These are phyloP conservation scores for Hermaeophaga mercurialis DNA, from an alignment of 2,888 invertebrate species.

Conservation along the genomic window DNA sequence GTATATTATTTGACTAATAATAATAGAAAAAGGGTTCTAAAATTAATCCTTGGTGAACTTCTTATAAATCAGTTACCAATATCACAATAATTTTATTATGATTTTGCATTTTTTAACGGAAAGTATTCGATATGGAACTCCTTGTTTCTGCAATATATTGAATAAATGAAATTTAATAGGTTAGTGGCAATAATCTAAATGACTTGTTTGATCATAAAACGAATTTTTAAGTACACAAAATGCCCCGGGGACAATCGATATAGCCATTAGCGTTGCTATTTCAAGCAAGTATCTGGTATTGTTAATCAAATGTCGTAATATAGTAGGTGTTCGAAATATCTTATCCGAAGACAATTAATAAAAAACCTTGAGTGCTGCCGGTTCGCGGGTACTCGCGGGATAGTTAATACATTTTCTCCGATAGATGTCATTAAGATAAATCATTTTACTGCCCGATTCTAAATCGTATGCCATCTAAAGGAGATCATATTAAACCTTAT, in stretches of 20 bases:
- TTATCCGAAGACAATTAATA: constrained; percentile 13
- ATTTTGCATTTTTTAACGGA: too few species aligned
- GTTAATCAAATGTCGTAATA: constrained; percentile 19
- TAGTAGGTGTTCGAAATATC: constrained; percentile 19
- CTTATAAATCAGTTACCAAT: too few species aligned
- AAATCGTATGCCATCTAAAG: background rate
- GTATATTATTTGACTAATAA: too few species aligned
- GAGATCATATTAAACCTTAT: too few species aligned
- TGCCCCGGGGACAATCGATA: too few species aligned
- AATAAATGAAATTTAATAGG: too few species aligned
- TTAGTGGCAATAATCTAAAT: background rate
- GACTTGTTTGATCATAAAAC: background rate
- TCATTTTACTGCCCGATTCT: constrained; percentile 4
- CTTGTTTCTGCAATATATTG: too few species aligned
- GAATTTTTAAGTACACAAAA: too few species aligned
- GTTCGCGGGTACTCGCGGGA: background rate
- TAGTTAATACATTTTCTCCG: constrained; percentile 16
- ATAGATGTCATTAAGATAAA: constrained; percentile 29
- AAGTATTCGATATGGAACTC: too few species aligned
- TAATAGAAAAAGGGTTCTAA: too few species aligned
- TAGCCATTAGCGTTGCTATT: background rate
- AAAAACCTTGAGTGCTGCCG: constrained; percentile 18
- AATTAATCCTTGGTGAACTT: too few species aligned
- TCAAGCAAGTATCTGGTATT: background rate
- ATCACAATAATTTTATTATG: too few species aligned